Evolutionary conservation across 2,888 invertebrate genomes (phyloP), one percentile per base, ranked within the genome.

Genomic region (Gastracanthus pulcherrimus): DNA sequence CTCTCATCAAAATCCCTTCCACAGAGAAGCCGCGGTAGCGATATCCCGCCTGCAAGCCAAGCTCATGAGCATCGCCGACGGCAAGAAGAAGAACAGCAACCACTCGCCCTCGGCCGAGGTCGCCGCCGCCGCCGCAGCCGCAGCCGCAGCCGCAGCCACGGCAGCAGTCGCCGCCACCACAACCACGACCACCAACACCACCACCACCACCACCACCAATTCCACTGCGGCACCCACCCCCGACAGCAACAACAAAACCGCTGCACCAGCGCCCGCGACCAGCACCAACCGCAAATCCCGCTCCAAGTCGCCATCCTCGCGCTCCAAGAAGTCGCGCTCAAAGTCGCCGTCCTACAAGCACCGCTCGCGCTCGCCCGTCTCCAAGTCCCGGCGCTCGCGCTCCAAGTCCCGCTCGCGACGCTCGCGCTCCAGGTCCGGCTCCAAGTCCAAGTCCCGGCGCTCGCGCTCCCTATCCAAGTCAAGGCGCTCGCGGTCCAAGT

Each of bases 21-120:
- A 38, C 82, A 92, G 92, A 77, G 92, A 92, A 87, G 91, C 92
- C 6, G 91, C 92, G 6, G 93, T 92, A n/a, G 92, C 93, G 1
- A 93, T 94, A 76, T 94, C 94, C 5, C 93, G 94, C 85, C 92
- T 94, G 5, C 94, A 94, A 89, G 94, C 94, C 4, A 94, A 94
- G 87, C 89, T 94, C 83, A 92, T 94, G 92, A 94, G 94, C 80
- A 92, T 94, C 87, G 94, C 94, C 0, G 94, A 94, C 76, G 93
- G 92, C 26, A 93, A 91, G 48, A 91, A 91, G 83, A 91, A 91
- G 55, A 89, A 87, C 19, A n/a, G n/a, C n/a, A 90, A 89, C 80
- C 89, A 90, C 51, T 90, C 91, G 3, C 89, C 90, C 5, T 89
- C 91, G 0, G 85, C 87, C 0, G 91, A 91, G 41, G 81, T 84